Base-by-base conservation (phyloP, 2,888 invertebrate genomes). In the Coenonympha arcania region DNA sequence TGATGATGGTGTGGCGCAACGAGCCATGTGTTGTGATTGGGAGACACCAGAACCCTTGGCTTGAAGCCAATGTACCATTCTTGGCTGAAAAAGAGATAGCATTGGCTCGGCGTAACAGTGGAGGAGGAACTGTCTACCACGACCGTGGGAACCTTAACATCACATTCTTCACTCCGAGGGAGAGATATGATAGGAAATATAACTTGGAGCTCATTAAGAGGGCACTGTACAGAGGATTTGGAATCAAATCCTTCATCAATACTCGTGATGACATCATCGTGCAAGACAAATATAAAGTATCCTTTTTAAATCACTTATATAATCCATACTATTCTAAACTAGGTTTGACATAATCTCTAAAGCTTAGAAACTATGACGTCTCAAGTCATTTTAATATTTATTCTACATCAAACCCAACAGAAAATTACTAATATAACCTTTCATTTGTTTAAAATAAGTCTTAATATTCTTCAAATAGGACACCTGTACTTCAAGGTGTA, bases 61-160 rank as follows among this genome's bases (percentile, higher is more conserved):
- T 92, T 24, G 99, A 99, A 76, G 92, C 95, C 1, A 94, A 98
- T 75, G 82, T 95, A 2, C 88, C 90, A 2, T 87, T 88, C 33
- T 75, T 94, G 41, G 71, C 87, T 54, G 89, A 90, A 41, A 86
- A 89, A 33, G 91, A 91, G 11, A 91, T 98, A 49, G 86, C 89
- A 8, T 66, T 98, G 53, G 98, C 94, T 0, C 89, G 99, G 50
- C 89, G 99, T 33, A 95, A 95, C 69, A 98, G 98, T 77, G 99
- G 99, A 20, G 94, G 99, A 54, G 99, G 98, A 19, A 93, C 98
- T 3, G 98, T 99, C 18, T 99, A 95, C 76, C 99, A 99, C 76
- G 99, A 99, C 76, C 82, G 89, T 57, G 98, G 97, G 50, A 98
- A 97, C 83, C 85, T 98, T 0, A 98, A 98, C 81, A 88, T 97